Conservation (phyloP, 2,113 vertebrate species). For the Pelecanoides urinatrix region DNA sequence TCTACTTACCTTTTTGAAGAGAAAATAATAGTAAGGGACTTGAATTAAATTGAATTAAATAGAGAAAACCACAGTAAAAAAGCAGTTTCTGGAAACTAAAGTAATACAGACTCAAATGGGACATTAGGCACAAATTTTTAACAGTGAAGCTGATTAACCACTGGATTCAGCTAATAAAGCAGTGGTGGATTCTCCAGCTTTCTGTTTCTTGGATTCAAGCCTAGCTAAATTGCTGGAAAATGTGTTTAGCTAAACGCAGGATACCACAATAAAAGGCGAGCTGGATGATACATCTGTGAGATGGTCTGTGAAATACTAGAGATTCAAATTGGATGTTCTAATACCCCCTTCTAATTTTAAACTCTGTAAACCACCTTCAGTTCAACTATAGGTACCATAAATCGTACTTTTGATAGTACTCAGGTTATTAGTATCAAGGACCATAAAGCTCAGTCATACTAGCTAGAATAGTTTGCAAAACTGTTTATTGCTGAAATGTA, state of each 20-base stretch:
- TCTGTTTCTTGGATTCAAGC: neutral
- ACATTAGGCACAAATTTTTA: neutral
- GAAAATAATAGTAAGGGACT: neutral
- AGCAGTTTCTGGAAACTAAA: neutral
- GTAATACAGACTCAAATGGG: neutral
- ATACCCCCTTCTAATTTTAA: neutral
- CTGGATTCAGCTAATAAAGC: neutral
- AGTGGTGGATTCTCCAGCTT: neutral
- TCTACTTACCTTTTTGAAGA: neutral
- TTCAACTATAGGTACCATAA: neutral
- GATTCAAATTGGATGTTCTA: neutral
- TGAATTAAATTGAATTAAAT: neutral
- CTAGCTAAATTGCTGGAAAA: neutral
- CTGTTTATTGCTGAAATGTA: neutral
- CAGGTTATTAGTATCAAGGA: neutral
- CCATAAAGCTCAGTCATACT: neutral
- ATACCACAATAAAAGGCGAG: neutral
- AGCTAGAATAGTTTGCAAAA: neutral
- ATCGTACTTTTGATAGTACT: neutral
- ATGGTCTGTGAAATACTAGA: neutral
- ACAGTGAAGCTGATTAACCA: neutral
- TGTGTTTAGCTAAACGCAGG: neutral
- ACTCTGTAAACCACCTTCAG: neutral
- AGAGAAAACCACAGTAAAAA: neutral
- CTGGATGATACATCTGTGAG: neutral